Evolutionary conservation across 2,113 vertebrate species (phyloP).

Genomic region (Pontoporia blainvillei): DNA sequence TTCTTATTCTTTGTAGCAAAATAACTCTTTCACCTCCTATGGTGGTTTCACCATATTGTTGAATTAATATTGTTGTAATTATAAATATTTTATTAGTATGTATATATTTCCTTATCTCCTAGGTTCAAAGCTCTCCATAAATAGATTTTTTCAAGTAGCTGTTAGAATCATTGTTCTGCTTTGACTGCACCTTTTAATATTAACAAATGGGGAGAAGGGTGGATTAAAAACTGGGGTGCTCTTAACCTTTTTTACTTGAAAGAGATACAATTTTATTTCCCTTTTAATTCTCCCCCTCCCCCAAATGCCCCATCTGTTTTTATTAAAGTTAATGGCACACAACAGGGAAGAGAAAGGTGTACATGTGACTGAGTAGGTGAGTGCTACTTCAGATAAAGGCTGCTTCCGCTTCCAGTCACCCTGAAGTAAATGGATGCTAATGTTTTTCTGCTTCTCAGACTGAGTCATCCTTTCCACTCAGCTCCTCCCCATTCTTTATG

Average conservation of each 20-base stretch:
- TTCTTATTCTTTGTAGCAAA: neutral
- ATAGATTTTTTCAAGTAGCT: neutral
- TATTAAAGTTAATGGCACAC: neutral
- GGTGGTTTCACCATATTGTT: neutral
- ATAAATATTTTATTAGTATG: neutral
- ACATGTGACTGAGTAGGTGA: neutral
- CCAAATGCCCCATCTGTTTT: neutral
- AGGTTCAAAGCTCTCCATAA: neutral
- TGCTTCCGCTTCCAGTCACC: neutral
- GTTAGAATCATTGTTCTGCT: conserved; percentile 9
- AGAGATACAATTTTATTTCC: neutral
- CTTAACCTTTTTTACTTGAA: neutral
- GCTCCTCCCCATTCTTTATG: neutral
- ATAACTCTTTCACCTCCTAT: neutral
- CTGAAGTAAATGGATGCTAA: neutral
- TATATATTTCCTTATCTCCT: neutral
- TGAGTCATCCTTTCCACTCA: neutral
- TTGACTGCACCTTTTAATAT: neutral
- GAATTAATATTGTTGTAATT: neutral
- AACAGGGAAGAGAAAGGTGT: neutral
- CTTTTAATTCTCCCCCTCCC: neutral
- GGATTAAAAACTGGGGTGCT: neutral
- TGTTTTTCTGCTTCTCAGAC: neutral
- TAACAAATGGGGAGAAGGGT: neutral
- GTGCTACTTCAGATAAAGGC: neutral